Conservation (phyloP, 2,888 invertebrate species). For the Sphaerophoria taeniata region DNA sequence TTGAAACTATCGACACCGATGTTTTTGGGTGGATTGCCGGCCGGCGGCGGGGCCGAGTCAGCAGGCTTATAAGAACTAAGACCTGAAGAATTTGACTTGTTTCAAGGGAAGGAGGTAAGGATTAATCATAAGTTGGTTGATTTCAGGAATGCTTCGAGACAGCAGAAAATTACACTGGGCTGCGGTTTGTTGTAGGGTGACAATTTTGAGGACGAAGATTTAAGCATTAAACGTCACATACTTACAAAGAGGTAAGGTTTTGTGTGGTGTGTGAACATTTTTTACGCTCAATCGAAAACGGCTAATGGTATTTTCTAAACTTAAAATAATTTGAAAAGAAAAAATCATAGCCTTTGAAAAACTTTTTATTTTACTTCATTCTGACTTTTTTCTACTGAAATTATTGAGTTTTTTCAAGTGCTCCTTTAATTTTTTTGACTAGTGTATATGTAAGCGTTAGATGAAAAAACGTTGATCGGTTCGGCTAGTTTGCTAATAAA, state of each 20-base stretch:
- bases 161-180: constrained; percentile 94
- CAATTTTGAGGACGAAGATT: constrained; percentile 85
- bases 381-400: too few relatives aligned
- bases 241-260: constrained; percentile 83
- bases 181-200: constrained; percentile 88
- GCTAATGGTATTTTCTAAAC: too few relatives aligned
- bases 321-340: too few relatives aligned
- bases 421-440: too few relatives aligned
- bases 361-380: too few relatives aligned
- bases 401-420: too few relatives aligned
- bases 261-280: neutral
- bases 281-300: too few relatives aligned
- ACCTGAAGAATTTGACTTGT: constrained; percentile 95
- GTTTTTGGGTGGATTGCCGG: constrained; percentile 96
- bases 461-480: too few relatives aligned
- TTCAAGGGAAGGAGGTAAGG: constrained; percentile 97
- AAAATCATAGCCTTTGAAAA: too few relatives aligned
- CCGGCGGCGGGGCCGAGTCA: constrained; percentile 90
- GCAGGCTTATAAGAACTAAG: constrained; percentile 95
- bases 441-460: too few relatives aligned
- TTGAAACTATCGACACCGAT: constrained; percentile 92
- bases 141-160: constrained; percentile 93
- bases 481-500: too few relatives aligned
- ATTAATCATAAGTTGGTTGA: constrained; percentile 97
- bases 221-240: constrained; percentile 85